Evolutionary conservation across 2,888 invertebrate species (phyloP).

Genomic region (Encarsia formosa): DNA sequence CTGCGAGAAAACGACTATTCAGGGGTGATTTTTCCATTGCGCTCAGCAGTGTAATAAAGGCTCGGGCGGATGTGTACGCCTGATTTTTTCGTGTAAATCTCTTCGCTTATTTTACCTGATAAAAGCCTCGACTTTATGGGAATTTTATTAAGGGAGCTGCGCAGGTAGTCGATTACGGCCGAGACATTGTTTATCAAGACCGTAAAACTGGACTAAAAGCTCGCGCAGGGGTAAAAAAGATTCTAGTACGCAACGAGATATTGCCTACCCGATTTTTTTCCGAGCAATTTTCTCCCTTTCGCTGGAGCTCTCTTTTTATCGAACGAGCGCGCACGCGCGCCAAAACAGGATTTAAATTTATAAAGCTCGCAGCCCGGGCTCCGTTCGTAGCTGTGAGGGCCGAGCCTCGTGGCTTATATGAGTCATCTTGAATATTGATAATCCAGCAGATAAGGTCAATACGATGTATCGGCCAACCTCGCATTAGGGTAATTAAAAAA

Average conservation of each 20-base stretch:
- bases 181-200: slow-evolving; percentile 25
- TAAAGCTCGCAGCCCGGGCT: slow-evolving; percentile 11
- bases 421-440: too few species aligned
- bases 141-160: slow-evolving; percentile 14
- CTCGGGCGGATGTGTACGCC: too few species aligned
- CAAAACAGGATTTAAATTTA: slow-evolving; percentile 25
- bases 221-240: slow-evolving; percentile 3
- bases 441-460: too few species aligned
- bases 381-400: too few species aligned
- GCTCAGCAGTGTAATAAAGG: too few species aligned
- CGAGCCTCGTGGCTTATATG: too few species aligned
- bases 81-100: slow-evolving; percentile 22
- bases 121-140: slow-evolving; percentile 21
- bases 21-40: too few species aligned
- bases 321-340: background rate
- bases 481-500: too few species aligned
- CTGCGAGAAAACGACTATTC: too few species aligned
- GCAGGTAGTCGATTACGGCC: slow-evolving; percentile 5
- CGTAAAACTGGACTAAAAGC: slow-evolving; percentile 20
- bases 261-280: slow-evolving; percentile 1
- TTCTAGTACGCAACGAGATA: slow-evolving; percentile 21
- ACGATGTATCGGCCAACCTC: too few species aligned
- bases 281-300: background rate
- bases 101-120: slow-evolving; percentile 24
- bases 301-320: slow-evolving; percentile 15